Base-by-base conservation (phyloP, 2,797 vertebrate genomes). In the Spinibarbus caldwelli region DNA sequence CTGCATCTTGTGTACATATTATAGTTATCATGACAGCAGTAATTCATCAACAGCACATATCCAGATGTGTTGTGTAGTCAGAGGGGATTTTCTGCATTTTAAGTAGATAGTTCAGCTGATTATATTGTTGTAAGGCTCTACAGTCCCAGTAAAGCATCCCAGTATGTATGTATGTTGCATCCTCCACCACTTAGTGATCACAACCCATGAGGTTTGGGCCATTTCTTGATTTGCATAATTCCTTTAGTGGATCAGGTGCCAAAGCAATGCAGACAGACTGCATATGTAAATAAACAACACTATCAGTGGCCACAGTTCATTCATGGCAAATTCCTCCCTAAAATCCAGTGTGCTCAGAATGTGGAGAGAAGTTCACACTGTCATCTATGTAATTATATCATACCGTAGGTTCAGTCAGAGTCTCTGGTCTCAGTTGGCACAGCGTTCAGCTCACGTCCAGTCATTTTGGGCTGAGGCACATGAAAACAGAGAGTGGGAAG, bases 401-500 rank as follows among this genome's bases (percentile, higher is more conserved):
- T 36, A 36, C 41, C 34, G 19, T 34, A 47, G 14, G 54, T 17
- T 19, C 52, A 45, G 38, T n/a, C 43, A 0, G 9, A 34, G 26
- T 47, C n/a, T 79, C 38, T 45, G 59, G 29, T 15, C 23, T 57
- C 54, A 11, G 54, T n/a, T 57, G 23, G 36, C 7, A 8, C 34
- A 6, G 75, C 12, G 12, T 49, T 45, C 62, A 71, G 47, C 34
- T 70, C 47, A 19, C 10, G 6, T 31, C 59, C 41, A 80, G 15
- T 6, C 62, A n/a, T 11, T n/a, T 52, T 6, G 21, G 36, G 57
- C 70, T 23, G 41, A n/a, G 52, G 62, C 21, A 26, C 64, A 8
- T 70, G 80, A 82, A 73, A 86, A 70, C 29, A 54, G 87, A 92
- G 92, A 94, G 93, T 93, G 86, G 90, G 90, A 93, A 88, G 92